A percentile compares a stretch with the other conserved stretches of the same genome.
These are phyloP conservation scores for Hartigia nigra DNA, from an alignment of 2,888 invertebrate species.

Conservation along the genomic window DNA sequence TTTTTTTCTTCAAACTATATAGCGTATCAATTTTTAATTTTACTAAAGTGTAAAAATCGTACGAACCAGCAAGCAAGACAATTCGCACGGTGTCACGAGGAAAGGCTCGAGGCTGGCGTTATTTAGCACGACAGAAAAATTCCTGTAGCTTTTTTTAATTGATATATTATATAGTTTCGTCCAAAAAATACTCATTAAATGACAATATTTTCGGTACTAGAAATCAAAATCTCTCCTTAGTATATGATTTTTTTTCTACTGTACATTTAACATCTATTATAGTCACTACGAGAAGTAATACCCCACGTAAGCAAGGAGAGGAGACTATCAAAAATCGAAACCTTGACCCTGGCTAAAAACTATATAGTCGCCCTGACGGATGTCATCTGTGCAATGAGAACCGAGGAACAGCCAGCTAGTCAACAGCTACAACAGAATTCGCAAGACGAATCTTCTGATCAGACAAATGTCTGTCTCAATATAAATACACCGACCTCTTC, in stretches of 20 bases:
- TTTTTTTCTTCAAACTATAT: too few species aligned
- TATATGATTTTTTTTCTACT: neutral
- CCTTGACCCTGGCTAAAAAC: conserved; percentile 87
- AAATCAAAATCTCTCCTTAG: too few species aligned
- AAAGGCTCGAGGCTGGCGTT: too few species aligned
- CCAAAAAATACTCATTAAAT: too few species aligned
- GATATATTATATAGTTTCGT: too few species aligned
- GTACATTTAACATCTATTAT: conserved; percentile 50
- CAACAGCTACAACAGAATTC: conserved; percentile 20
- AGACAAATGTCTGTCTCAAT: conserved; percentile 35
- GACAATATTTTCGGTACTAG: too few species aligned
- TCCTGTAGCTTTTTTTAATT: too few species aligned
- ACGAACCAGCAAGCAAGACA: too few species aligned
- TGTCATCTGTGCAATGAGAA: conserved; percentile 84
- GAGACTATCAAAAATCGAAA: conserved; percentile 89
- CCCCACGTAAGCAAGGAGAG: conserved; percentile 88
- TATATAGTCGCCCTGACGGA: conserved; percentile 91
- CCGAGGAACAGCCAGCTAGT: conserved; percentile 65
- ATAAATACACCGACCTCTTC: conserved; percentile 51
- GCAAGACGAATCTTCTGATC: conserved; percentile 18
- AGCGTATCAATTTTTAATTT: too few species aligned
- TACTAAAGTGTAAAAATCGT: too few species aligned
- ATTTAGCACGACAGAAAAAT: too few species aligned
- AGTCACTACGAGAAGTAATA: conserved; percentile 86
- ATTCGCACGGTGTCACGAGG: too few species aligned